Percentiles rank a stretch among this genome's conserved stretches.
Conservation (phyloP, 2,888 invertebrate genomes). For the Sabatieria punctata region DNA sequence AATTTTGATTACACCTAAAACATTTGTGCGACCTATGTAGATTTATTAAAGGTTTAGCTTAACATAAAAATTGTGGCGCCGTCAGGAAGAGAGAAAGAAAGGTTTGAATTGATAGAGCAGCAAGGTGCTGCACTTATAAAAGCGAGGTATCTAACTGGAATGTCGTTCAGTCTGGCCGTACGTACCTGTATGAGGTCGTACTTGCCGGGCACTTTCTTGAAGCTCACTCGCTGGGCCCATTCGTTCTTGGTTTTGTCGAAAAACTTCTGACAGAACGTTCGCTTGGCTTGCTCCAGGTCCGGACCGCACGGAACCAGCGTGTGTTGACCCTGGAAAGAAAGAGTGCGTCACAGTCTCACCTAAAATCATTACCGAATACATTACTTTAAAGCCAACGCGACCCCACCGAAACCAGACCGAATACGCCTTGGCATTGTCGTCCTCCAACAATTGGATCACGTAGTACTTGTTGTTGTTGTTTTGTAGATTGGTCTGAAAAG, state of each 20-base stretch:
- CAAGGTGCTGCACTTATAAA: too few species aligned
- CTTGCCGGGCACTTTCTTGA: slow-evolving; percentile 37
- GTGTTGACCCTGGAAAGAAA: slow-evolving; percentile 33
- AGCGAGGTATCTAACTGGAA: too few species aligned
- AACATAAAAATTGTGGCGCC: too few species aligned
- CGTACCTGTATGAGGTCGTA: slow-evolving; percentile 33
- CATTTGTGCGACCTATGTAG: too few species aligned
- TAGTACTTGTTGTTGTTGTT: slow-evolving; percentile 43
- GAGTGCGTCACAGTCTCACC: too few species aligned
- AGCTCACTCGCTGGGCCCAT: slow-evolving; percentile 32
- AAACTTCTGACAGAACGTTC: slow-evolving; percentile 38
- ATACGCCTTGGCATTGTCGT: slow-evolving; percentile 30
- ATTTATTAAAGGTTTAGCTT: too few species aligned
- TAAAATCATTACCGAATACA: neutral
- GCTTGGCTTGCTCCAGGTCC: slow-evolving; percentile 36
- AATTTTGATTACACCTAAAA: too few species aligned
- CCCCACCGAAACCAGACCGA: slow-evolving; percentile 42
- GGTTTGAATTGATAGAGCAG: too few species aligned
- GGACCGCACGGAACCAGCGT: slow-evolving; percentile 32
- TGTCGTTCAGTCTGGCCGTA: too few species aligned
- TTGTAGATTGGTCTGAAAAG: slow-evolving; percentile 38
- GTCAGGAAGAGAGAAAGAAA: too few species aligned
- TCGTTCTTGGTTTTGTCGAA: slow-evolving; percentile 38
- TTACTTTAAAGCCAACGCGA: slow-evolving; percentile 36
- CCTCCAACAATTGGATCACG: slow-evolving; percentile 38